Evolutionary conservation across 2,797 vertebrate genomes (phyloP), one percentile per base, ranked within the genome.

Genomic region (Cercopithecus petaurista): DNA sequence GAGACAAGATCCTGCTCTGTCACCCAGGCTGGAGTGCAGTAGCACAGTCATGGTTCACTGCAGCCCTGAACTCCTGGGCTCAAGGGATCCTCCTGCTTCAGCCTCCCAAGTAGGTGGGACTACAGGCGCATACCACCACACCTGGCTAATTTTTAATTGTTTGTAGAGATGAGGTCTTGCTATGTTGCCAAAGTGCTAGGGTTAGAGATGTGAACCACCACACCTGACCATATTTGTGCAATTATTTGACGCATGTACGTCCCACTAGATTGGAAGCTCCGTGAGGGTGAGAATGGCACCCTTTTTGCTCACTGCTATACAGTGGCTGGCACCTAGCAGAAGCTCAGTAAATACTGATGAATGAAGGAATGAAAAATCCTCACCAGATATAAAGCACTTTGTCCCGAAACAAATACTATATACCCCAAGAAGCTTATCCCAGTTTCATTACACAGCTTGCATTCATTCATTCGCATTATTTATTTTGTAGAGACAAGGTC

Each of bases 381-480:
- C 52, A 72, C 33, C 61, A 59, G 94, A 55, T 88, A 61, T 90
- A 92, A 24, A 70, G 57, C 24, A 33, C 22, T 88, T 79, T 90
- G 61, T 61, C 30, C 97, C 85, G 73, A 76, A 93, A 94, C 26
- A 84, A 92, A 22, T 52, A 7, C 77, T 55, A 9, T 33, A 76
- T 81, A 88, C 39, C 33, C 22, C 61, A 90, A 80, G 55, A 93
- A 77, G 33, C 55, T 80, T 48, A 80, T 72, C 28, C 72, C 52
- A 77, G 57, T 90, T 90, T 85, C 26, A 48, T 39, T 39, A 91
- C 9, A 57, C 50, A 88, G 94, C 46, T 72, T 90, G 50, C 41
- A 75, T 55, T 87, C 81, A 90, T 96, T 93, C 76, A 88, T 90
- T 94, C 43, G 72, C 46, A 93, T 76, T 15, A 15, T 33, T 64